A percentile compares a stretch with the other conserved stretches of the same genome.
Evolutionary conservation across 92 coral and sea anemone species (phyloP).

Genomic region (Diadumene lineata): DNA sequence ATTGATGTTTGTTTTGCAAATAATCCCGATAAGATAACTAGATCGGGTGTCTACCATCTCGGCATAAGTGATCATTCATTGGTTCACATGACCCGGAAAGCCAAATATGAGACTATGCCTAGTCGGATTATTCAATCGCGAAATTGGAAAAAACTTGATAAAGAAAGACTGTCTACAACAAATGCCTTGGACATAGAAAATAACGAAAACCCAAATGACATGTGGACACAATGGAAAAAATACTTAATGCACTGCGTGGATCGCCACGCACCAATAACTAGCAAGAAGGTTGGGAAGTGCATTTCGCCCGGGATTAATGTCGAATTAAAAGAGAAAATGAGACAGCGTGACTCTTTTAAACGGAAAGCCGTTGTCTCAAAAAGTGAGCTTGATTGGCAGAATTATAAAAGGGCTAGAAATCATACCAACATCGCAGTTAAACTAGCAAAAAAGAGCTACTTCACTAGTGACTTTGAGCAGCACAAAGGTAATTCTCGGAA

Average conservation of each 20-base stretch:
- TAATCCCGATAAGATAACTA: constrained; percentile 3
- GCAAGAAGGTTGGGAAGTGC: background rate
- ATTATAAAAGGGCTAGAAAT: constrained; percentile 19
- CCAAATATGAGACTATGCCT: background rate
- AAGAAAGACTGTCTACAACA: constrained; percentile 21
- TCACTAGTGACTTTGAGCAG: no score
- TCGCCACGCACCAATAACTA: background rate
- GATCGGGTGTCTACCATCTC: background rate
- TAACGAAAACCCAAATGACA: background rate
- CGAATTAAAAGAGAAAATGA: background rate
- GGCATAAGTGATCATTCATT: constrained; percentile 30
- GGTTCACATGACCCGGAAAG: background rate
- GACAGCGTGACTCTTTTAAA: background rate
- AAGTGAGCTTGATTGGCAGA: constrained; percentile 9
- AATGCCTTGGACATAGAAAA: background rate
- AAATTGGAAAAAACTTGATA: background rate
- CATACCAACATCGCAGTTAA: constrained; percentile 26
- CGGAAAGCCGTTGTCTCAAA: background rate
- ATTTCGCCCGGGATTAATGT: background rate
- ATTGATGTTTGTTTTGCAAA: constrained; percentile 32
- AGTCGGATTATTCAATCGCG: background rate
- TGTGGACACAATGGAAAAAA: constrained; percentile 11
- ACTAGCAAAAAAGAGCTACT: constrained; percentile 19
- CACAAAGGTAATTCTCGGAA: background rate
- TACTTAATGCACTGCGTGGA: constrained; percentile 6